Base-by-base conservation (phyloP, 2,888 invertebrate genomes). In the Melanotus villosus region DNA sequence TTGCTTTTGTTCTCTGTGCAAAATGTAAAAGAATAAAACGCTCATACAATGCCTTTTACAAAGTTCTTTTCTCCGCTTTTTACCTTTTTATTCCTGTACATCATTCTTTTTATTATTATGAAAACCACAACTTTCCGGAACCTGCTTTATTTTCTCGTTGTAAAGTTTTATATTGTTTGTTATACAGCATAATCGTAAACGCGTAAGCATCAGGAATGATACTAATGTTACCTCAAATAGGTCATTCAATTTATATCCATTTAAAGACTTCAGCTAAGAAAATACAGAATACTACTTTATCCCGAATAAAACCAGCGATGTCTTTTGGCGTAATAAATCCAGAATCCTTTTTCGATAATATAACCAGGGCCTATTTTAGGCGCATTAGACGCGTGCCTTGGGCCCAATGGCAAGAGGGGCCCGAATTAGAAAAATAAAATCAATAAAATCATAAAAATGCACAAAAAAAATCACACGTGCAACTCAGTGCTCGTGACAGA, bases 61-160 rank as follows among this genome's bases (percentile, higher is more conserved):
- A 21, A 23, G 5, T 47, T 23, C 23, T 26, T 12, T 47, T 2
- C 21, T 23, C 18, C 3, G 12, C 23, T 21, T 47, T 47, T n/a
- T 9, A 1, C 21, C 21, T 12, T 47, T 26, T 47, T 47, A 47
- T 47, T 47, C 23, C 23, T 19, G 6, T 23, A 10, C 23, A 47
- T 47, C 23, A 19, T 23, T 47, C 12, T 14, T 43, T 43, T 47
- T 47, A 47, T 47, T 47, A 7, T 23, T 2, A 47, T 1, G 19
- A 47, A 21, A 47, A 47, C 12, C 10, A 6, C n/a, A 23, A 23
- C 47, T 47, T 47, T 47, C 47, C 23, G 23, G 12, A 47, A 47
- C n/a, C 18, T 9, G 47, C 26, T 47, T 47, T 47, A 47, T 47
- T 4, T 26, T 3, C 47, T 21, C 47, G 47, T 21, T 23, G 19